Evolutionary conservation across 2,797 vertebrate species (phyloP), one percentile per base, ranked within the genome.

Genomic region (Cossypha niveicapilla): DNA sequence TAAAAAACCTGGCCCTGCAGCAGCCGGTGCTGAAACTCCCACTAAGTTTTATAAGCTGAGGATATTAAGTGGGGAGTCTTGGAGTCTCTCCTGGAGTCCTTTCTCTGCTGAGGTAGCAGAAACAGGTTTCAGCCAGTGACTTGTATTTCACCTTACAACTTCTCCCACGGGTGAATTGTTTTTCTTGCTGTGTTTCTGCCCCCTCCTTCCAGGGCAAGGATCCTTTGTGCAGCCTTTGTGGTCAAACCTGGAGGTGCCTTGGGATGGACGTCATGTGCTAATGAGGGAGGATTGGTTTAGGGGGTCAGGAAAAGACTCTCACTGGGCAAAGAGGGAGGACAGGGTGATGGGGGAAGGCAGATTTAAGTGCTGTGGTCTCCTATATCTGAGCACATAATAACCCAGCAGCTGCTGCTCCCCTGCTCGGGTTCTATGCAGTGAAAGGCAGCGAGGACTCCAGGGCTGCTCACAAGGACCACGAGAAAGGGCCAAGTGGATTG

Each of bases 41-140:
- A 39, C 86, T 6, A 12, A 74, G 68, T 86, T 96, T 93, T 93
- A 87, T 54, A 87, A 81, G 72, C 67, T 34, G 81, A 77, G 65
- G n/a, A 39, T 93, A 84, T 95, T 77, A 84, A 93, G 58, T 3
- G 4, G 88, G 92, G 94, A 93, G 83, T 74, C 83, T 70, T 66
- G 37, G 58, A 89, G 79, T 77, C 87, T 83, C 72, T 91, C 47
- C 79, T 78, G 79, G 72, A 90, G 82, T 25, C 0, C 1, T 62
- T 79, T 91, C 93, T 41, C 73, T 93, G 92, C 91, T 94, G 95
- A 95, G 73, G 93, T 72, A 95, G 87, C 94, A 95, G 58, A 95
- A 91, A 79, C 47, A 74, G 90, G 88, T 94, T 86, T 93, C 47
- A 86, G 92, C 30, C 72, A 42, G 77, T 88, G 94, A 88, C 84